Percentiles rank a stretch among this genome's conserved stretches.
phyloP scores from a whole-genome alignment of 2,113 vertebrate genomes.

The Nothoprocta perdicaria region DNA sequence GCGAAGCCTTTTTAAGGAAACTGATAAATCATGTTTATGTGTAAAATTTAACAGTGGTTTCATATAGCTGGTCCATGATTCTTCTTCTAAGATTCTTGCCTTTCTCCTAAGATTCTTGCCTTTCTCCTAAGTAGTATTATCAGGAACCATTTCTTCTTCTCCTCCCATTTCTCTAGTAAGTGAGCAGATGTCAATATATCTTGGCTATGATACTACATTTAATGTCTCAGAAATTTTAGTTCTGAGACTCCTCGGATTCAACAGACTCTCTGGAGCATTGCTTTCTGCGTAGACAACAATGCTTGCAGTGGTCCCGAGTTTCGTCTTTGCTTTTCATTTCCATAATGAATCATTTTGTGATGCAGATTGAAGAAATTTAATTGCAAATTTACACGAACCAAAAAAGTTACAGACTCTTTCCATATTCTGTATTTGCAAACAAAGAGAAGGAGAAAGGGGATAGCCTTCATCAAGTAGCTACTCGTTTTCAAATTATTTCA shows the following conservation, averaged over 20 bases:
- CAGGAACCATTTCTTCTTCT: not conserved
- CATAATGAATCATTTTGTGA: not conserved
- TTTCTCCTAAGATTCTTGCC: not conserved
- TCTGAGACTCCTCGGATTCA: not conserved
- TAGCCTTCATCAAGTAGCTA: not conserved
- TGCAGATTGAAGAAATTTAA: rapidly evolving
- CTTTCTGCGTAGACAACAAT: not conserved
- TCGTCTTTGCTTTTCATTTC: not conserved
- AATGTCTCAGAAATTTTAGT: not conserved
- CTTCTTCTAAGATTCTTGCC: not conserved
- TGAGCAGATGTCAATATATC: rapidly evolving
- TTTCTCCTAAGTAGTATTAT: not conserved
- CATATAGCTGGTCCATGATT: not conserved
- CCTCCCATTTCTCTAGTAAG: not conserved
- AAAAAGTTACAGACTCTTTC: not conserved
- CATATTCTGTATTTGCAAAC: not conserved
- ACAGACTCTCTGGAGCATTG: not conserved
- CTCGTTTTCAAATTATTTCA: not conserved
- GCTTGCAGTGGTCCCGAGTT: not conserved
- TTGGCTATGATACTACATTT: not conserved
- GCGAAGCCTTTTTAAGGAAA: not conserved
- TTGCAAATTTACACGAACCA: rapidly evolving
- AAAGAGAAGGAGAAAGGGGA: not conserved
- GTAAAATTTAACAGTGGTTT: not conserved
- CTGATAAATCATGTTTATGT: not conserved